phyloP scores from a whole-genome alignment of 64 coral and sea anemone species.

The Pocillopora damicornis region DNA sequence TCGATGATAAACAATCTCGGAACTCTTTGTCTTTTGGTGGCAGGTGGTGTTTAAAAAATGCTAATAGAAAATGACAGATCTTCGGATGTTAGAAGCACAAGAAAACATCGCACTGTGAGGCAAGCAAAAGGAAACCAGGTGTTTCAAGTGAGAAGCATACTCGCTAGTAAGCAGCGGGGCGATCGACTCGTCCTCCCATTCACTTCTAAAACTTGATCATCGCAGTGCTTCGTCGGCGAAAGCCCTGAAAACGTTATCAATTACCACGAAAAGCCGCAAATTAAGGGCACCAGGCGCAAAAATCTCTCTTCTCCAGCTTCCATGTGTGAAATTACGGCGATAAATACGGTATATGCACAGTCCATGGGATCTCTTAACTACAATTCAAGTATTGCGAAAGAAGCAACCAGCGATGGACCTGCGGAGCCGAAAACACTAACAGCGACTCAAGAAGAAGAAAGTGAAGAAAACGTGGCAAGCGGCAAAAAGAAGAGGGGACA shows the following conservation, averaged over 20 bases:
- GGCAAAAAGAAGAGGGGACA: conserved; percentile 25
- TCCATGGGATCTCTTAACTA: conserved; percentile 28
- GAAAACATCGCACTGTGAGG: conserved; percentile 49
- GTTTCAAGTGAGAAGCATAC: not conserved
- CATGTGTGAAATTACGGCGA: conserved; percentile 53
- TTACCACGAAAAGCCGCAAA: conserved; percentile 7
- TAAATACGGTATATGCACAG: conserved; percentile 50
- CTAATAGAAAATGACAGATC: conserved; percentile 76
- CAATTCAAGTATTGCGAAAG: not conserved
- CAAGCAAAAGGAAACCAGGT: conserved; percentile 18
- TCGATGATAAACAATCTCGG: conserved; percentile 84
- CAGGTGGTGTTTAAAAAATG: conserved; percentile 79
- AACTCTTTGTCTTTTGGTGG: conserved; percentile 45
- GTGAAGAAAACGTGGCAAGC: conserved; percentile 16
- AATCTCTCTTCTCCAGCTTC: conserved; percentile 13
- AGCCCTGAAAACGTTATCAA: conserved; percentile 13
- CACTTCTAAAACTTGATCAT: not conserved
- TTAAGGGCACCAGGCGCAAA: not conserved
- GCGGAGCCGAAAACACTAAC: not conserved
- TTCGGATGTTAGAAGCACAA: conserved; percentile 56
- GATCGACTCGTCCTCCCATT: not conserved
- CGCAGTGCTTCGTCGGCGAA: not conserved
- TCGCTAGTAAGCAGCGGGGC: not conserved
- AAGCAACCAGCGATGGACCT: not conserved
- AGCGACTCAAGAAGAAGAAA: conserved; percentile 10